These are phyloP conservation scores for Parochlus steinenii DNA, from an alignment of 2,888 invertebrate species.

Conservation along the genomic window DNA sequence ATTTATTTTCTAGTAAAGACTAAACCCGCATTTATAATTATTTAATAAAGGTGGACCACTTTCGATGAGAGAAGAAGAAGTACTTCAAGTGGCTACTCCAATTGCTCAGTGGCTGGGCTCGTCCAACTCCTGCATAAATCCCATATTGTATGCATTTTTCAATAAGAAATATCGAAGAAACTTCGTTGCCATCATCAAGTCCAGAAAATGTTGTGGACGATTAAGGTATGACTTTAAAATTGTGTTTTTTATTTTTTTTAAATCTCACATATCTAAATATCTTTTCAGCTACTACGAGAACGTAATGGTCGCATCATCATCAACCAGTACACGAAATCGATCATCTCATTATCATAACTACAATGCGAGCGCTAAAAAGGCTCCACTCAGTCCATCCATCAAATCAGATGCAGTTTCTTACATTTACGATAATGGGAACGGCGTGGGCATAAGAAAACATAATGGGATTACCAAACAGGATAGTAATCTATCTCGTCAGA, in stretches of 20 bases:
- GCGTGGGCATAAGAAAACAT: slow-evolving; percentile 18
- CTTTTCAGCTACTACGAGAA: slow-evolving; percentile 55
- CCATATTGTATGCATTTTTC: slow-evolving; percentile 85
- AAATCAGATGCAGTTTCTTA: slow-evolving; percentile 36
- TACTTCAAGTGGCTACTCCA: slow-evolving; percentile 65
- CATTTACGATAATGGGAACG: slow-evolving; percentile 32
- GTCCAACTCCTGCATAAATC: slow-evolving; percentile 90
- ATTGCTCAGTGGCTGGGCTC: slow-evolving; percentile 86
- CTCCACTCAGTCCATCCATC: slow-evolving; percentile 39
- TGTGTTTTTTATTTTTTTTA: background rate
- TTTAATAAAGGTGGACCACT: slow-evolving; percentile 28
- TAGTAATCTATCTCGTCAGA: slow-evolving; percentile 25
- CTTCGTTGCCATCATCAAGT: slow-evolving; percentile 74
- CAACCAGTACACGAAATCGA: slow-evolving; percentile 68
- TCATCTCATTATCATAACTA: slow-evolving; percentile 70
- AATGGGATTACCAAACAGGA: slow-evolving; percentile 30
- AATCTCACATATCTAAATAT: background rate
- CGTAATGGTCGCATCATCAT: slow-evolving; percentile 69
- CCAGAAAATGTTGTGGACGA: slow-evolving; percentile 69
- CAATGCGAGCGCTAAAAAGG: slow-evolving; percentile 30
- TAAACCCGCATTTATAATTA: slow-evolving; percentile 1
- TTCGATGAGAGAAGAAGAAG: slow-evolving; percentile 61
- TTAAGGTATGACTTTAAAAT: slow-evolving; percentile 33
- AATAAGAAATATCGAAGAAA: slow-evolving; percentile 86
- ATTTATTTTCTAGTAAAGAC: background rate